Conservation (phyloP, 2,797 vertebrate genomes). For the Prunella strophiata region DNA sequence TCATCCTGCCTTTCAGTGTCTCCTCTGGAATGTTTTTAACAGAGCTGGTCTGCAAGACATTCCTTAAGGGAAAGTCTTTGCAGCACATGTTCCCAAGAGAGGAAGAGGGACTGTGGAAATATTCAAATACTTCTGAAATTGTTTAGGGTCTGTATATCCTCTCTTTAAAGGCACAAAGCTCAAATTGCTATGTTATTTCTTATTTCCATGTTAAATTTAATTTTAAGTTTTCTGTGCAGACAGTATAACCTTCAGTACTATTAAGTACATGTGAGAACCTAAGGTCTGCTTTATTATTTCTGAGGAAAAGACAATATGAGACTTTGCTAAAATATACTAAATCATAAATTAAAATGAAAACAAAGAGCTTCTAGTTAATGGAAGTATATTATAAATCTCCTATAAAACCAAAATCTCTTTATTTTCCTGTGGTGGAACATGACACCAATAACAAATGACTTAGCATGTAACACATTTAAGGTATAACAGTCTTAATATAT, state of each 20-base stretch:
- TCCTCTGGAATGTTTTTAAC: slow-evolving; percentile 11
- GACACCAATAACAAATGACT: background rate
- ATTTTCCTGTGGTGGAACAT: background rate
- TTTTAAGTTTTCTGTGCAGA: background rate
- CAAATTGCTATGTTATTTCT: background rate
- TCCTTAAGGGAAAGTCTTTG: slow-evolving; percentile 11
- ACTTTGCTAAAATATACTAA: background rate
- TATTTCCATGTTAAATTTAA: background rate
- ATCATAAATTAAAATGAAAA: slow-evolving; percentile 16
- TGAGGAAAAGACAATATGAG: background rate
- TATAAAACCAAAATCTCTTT: background rate
- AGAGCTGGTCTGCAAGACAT: background rate
- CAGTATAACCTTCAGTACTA: background rate
- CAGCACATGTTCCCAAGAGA: background rate
- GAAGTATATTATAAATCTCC: background rate
- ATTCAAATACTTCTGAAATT: slow-evolving; percentile 22
- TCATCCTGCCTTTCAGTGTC: background rate
- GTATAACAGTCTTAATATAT: background rate
- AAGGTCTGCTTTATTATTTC: background rate
- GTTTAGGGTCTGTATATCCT: background rate
- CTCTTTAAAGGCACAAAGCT: background rate
- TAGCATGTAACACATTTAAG: background rate
- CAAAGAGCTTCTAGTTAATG: background rate
- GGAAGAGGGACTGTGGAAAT: slow-evolving; percentile 15
- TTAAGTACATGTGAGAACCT: background rate